Evolutionary conservation across 2,797 vertebrate genomes (phyloP).

Genomic region (Menidia menidia): DNA sequence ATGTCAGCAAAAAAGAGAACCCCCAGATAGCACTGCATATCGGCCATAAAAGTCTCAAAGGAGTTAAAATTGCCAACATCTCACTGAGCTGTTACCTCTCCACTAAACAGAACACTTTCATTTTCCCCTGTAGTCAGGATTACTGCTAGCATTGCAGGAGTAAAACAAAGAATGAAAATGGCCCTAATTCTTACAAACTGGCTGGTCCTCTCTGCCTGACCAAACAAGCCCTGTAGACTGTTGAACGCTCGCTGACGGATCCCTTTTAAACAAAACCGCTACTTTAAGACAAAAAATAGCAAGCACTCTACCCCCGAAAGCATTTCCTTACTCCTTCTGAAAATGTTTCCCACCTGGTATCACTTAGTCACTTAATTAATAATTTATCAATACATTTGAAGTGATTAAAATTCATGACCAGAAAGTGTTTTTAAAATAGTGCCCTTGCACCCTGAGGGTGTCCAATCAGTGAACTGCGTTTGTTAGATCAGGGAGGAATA

Average conservation of each 20-base stretch:
- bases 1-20: slow-evolving; percentile 11
- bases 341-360: slow-evolving; percentile 87
- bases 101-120: slow-evolving; percentile 30
- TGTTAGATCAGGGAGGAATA: slow-evolving; percentile 85
- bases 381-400: slow-evolving; percentile 87
- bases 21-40: not conserved
- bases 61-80: slow-evolving; percentile 27
- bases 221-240: slow-evolving; percentile 74
- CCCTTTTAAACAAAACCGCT: slow-evolving; percentile 70
- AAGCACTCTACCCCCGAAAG: slow-evolving; percentile 75
- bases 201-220: slow-evolving; percentile 57
- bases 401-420: slow-evolving; percentile 88
- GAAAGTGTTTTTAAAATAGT: slow-evolving; percentile 87
- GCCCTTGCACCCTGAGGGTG: slow-evolving; percentile 78
- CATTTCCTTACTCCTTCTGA: slow-evolving; percentile 81
- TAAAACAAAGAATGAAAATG: slow-evolving; percentile 74
- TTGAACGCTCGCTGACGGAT: slow-evolving; percentile 61
- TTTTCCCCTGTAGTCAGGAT: slow-evolving; percentile 16
- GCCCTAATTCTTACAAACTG: slow-evolving; percentile 68
- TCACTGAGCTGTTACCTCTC: slow-evolving; percentile 7
- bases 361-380: slow-evolving; percentile 88
- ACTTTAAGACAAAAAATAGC: slow-evolving; percentile 78
- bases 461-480: slow-evolving; percentile 79
- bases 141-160: slow-evolving; percentile 15
- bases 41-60: slow-evolving; percentile 16